Evolutionary conservation across 2,888 invertebrate species (phyloP).

Genomic region (Opisthograptis luteolata): DNA sequence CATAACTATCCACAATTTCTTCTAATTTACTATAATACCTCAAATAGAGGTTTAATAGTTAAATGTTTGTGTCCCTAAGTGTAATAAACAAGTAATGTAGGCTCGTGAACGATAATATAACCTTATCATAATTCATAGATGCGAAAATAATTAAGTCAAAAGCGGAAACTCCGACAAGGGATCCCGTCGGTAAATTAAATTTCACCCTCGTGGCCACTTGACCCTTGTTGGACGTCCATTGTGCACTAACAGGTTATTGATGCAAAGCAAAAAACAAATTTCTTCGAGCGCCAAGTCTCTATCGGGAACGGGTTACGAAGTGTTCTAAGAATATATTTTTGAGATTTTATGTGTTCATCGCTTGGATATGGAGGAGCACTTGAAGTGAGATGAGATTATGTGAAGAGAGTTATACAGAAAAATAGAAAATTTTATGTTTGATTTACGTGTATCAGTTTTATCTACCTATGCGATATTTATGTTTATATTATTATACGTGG

Average conservation of each 20-base stretch:
- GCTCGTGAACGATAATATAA: constrained; percentile 36
- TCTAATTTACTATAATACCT: no score
- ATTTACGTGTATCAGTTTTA: no score
- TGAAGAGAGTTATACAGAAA: no score
- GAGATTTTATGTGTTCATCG: constrained; percentile 6
- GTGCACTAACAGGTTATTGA: constrained; percentile 63
- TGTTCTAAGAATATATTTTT: constrained; percentile 22
- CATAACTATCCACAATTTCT: no score
- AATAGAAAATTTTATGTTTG: no score
- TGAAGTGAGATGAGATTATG: background rate
- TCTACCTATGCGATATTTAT: no score
- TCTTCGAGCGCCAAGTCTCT: constrained; percentile 27
- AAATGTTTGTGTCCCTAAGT: constrained; percentile 15
- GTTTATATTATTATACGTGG: no score
- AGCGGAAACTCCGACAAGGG: constrained; percentile 51
- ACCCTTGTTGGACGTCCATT: constrained; percentile 63
- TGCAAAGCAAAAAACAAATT: constrained; percentile 57
- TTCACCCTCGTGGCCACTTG: constrained; percentile 63
- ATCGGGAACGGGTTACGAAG: constrained; percentile 29
- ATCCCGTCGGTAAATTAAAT: constrained; percentile 65
- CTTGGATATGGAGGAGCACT: background rate
- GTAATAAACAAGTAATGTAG: constrained; percentile 29
- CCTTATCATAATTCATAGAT: constrained; percentile 57
- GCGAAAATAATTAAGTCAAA: constrained; percentile 65
- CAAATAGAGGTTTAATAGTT: no score